Evolutionary conservation across 2,113 vertebrate genomes (phyloP).

Genomic region (Melanerpes aurifrons): DNA sequence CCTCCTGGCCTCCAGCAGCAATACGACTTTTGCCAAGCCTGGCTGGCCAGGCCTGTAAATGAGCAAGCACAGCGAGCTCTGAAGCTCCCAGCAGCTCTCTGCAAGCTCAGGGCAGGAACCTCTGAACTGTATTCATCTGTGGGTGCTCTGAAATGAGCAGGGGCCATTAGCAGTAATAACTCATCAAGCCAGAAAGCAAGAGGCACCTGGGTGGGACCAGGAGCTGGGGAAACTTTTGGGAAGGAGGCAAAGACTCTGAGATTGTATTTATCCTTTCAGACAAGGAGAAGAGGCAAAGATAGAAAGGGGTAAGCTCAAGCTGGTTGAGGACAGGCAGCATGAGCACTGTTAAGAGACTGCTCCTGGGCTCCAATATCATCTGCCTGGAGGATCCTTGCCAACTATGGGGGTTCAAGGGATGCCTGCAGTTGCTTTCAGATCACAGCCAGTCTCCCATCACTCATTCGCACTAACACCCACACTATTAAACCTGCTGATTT

Average conservation of each 20-base stretch:
- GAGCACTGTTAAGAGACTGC: neutral
- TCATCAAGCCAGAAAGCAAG: neutral
- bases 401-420: fast-evolving
- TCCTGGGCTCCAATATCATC: neutral
- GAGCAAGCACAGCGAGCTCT: neutral
- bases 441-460: neutral
- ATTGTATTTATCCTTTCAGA: neutral
- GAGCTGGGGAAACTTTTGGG: neutral
- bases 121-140: fast-evolving
- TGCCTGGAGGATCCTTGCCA: neutral
- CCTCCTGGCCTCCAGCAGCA: slow-evolving; percentile 13
- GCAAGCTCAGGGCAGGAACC: neutral
- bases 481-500: neutral
- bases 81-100: neutral
- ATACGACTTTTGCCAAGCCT: neutral
- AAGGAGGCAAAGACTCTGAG: neutral
- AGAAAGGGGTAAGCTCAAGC: neutral
- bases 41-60: neutral
- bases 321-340: neutral
- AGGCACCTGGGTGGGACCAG: neutral
- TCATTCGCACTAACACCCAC: neutral
- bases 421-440: neutral
- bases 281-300: neutral
- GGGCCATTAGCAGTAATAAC: neutral
- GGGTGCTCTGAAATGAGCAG: neutral